phyloP scores from a whole-genome alignment of 2,113 vertebrate species.

The Actenoides lindsayi region DNA sequence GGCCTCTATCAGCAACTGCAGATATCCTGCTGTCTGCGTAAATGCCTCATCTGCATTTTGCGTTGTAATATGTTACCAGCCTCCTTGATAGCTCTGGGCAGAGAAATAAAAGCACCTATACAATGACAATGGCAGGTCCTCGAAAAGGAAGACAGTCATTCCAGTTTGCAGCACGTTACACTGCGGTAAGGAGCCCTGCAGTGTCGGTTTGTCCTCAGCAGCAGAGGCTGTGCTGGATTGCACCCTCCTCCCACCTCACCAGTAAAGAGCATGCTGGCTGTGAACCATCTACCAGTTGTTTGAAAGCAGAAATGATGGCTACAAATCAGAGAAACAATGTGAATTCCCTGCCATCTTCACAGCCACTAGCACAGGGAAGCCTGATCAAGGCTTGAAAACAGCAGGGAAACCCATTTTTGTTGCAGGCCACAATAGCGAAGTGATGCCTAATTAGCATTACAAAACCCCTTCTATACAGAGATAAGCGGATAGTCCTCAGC shows the following conservation, averaged over 20 bases:
- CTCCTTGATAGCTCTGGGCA: not conserved
- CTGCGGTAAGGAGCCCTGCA: not conserved
- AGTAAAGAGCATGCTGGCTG: not conserved
- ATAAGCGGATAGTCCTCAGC: not conserved
- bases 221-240: not conserved
- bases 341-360: not conserved
- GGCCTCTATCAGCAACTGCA: not conserved
- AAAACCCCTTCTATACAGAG: not conserved
- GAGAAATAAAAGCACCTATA: not conserved
- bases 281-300: rapidly evolving
- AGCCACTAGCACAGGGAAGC: not conserved
- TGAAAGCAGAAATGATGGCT: not conserved
- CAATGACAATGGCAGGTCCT: not conserved
- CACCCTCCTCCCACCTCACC: not conserved
- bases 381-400: not conserved
- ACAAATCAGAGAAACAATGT: not conserved
- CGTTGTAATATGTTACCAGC: not conserved
- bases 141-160: no score
- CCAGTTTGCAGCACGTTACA: not conserved
- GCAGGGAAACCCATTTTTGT: not conserved
- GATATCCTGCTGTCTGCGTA: not conserved
- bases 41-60: not conserved
- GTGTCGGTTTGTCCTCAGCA: not conserved
- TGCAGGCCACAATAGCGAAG: not conserved
- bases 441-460: not conserved